These are phyloP conservation scores for Pachycephala philippinensis DNA, from an alignment of 2,113 vertebrate genomes.

Conservation along the genomic window DNA sequence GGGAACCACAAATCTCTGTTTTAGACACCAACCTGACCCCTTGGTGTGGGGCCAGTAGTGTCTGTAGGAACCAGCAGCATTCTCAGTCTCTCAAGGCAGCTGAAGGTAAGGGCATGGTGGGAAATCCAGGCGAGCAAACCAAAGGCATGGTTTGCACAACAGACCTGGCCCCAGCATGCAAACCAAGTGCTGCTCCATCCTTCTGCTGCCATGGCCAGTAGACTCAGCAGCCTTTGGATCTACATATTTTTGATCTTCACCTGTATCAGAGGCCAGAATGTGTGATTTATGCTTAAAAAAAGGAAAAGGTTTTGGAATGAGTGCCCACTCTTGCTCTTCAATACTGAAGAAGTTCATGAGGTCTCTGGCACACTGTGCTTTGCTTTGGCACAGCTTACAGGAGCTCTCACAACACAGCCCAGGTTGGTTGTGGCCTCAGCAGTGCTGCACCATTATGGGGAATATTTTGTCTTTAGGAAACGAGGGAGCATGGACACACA, in stretches of 20 bases:
- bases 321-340: not conserved
- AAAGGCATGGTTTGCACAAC: not conserved
- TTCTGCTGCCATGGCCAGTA: not conserved
- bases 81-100: not conserved
- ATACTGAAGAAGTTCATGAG: not conserved
- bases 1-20: not conserved
- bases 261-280: not conserved
- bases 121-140: not conserved
- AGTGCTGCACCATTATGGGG: not conserved
- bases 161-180: not conserved
- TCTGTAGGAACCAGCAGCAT: not conserved
- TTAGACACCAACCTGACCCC: not conserved
- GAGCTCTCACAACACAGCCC: not conserved
- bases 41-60: not conserved
- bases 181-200: not conserved
- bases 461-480: not conserved
- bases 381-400: not conserved
- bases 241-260: not conserved
- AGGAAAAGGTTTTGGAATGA: not conserved
- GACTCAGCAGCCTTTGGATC: not conserved
- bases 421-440: not conserved
- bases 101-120: rapidly evolving
- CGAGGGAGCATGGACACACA: not conserved
- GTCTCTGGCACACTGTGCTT: not conserved
- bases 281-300: not conserved